Percentiles rank a stretch among this genome's conserved stretches.
phyloP scores from a whole-genome alignment of 2,797 vertebrate species.

The Mallotus villosus region DNA sequence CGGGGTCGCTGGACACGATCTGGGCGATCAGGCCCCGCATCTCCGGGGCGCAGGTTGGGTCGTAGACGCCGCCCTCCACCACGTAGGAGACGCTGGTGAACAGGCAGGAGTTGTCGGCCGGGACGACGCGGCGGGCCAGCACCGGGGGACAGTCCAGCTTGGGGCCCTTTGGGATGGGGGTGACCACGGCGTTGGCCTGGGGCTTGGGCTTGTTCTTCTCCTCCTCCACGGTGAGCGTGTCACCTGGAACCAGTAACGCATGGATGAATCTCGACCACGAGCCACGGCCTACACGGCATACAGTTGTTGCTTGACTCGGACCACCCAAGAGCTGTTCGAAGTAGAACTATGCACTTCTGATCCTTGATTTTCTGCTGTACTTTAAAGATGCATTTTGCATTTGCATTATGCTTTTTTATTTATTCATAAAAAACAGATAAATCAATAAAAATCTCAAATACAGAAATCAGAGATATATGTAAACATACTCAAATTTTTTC shows the following conservation, averaged over 20 bases:
- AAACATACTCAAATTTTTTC: no score
- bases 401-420: no score
- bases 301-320: no score
- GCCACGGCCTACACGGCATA: no score
- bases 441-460: no score
- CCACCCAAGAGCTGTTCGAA: no score
- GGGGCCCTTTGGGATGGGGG: constrained; percentile 64
- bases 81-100: constrained; percentile 96
- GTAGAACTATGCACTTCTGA: no score
- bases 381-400: no score
- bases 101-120: constrained; percentile 97
- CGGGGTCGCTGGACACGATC: constrained; percentile 88
- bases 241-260: constrained; percentile 74
- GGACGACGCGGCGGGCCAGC: constrained; percentile 84
- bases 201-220: constrained; percentile 83
- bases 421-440: no score
- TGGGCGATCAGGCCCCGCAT: constrained; percentile 93
- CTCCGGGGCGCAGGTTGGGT: constrained; percentile 86
- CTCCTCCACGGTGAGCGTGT: constrained; percentile 96
- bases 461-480: no score
- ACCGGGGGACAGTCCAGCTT: constrained; percentile 69
- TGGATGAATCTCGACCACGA: constrained; percentile 14
- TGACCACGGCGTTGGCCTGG: constrained; percentile 54
- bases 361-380: no score
- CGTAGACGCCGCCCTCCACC: constrained; percentile 91